Evolutionary conservation across 1,140 invertebrate genomes (phyloP).

Genomic region (Anadara kagoshimensis): DNA sequence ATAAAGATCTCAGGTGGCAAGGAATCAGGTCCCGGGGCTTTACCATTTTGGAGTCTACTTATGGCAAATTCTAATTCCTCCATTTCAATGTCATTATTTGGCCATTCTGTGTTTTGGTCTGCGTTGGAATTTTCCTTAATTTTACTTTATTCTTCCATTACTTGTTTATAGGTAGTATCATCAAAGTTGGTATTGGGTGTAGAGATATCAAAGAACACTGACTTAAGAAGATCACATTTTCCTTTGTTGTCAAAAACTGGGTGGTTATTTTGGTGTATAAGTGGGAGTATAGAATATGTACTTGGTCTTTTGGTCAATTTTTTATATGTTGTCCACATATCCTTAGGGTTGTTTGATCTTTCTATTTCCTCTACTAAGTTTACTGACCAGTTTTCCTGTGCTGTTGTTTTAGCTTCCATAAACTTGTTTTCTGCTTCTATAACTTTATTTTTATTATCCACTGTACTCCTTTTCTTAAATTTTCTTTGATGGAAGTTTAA

Average conservation of each 20-base stretch:
- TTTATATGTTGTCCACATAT: not conserved
- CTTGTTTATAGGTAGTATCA: not conserved
- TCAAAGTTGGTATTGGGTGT: too few species aligned
- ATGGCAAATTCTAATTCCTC: not conserved
- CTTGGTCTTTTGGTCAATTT: not conserved
- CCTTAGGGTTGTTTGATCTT: not conserved
- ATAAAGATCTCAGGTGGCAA: not conserved
- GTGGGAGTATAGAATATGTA: not conserved
- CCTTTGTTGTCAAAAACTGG: not conserved
- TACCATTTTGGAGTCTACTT: not conserved
- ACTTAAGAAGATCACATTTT: not conserved
- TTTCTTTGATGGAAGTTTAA: not conserved
- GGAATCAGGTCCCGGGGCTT: not conserved
- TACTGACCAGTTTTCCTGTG: not conserved
- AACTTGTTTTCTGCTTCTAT: not conserved
- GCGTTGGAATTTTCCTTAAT: not conserved
- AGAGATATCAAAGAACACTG: constrained; percentile 1
- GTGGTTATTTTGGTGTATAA: not conserved
- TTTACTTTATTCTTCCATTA: constrained; percentile 1
- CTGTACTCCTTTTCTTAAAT: constrained; percentile 1
- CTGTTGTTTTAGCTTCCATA: too few species aligned
- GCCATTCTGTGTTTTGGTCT: too few species aligned
- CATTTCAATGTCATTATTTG: too few species aligned
- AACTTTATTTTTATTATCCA: not conserved
- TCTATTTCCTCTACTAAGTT: not conserved